Conservation (phyloP, 2,113 vertebrate species). For the Peromyscus californicus region DNA sequence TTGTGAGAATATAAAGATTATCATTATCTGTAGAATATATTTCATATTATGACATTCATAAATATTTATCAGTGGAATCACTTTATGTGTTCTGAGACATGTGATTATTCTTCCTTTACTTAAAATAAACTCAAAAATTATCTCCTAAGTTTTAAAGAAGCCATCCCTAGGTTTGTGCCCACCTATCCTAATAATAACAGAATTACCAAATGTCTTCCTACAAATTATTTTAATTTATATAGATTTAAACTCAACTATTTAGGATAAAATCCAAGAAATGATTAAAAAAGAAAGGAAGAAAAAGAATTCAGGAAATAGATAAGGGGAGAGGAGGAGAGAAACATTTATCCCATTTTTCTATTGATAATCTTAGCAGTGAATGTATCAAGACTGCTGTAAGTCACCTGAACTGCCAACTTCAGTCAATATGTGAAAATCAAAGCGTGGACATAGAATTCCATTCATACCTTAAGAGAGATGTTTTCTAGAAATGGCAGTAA, state of each 20-base stretch:
- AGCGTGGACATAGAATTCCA: background rate
- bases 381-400: background rate
- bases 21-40: background rate
- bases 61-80: background rate
- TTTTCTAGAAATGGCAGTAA: background rate
- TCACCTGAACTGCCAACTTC: background rate
- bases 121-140: background rate
- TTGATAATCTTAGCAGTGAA: background rate
- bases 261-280: background rate
- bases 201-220: background rate
- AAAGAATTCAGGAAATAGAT: background rate
- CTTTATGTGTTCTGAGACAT: background rate
- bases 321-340: too few relatives aligned
- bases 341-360: background rate
- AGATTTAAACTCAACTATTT: background rate
- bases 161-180: background rate
- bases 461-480: background rate
- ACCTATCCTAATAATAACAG: background rate
- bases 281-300: background rate
- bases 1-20: background rate
- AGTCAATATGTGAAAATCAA: slow-evolving; percentile 3
- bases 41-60: background rate
- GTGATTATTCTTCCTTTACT: background rate
- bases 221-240: background rate
- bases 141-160: background rate